Evolutionary conservation across 1,140 invertebrate genomes (phyloP).

Genomic region (Tetraneura akinire): DNA sequence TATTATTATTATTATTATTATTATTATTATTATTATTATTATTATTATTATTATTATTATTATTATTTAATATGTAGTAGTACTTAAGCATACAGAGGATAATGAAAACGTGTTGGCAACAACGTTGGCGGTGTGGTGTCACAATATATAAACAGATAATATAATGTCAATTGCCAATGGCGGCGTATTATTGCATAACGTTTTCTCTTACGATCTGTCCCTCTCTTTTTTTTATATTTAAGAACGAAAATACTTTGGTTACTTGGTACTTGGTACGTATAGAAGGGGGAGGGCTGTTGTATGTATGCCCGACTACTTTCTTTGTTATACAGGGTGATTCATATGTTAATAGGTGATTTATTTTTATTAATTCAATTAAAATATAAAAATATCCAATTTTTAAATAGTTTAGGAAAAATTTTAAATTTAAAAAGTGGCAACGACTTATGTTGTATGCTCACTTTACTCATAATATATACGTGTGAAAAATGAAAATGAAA

Average conservation of each 20-base stretch:
- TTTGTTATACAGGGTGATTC: constrained; percentile 23
- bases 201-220: constrained; percentile 40
- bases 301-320: constrained; percentile 17
- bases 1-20: too few relatives aligned
- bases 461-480: too few relatives aligned
- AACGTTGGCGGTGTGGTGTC: not conserved
- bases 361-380: too few relatives aligned
- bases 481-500: too few relatives aligned
- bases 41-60: constrained; percentile 8
- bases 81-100: not conserved
- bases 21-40: too few relatives aligned
- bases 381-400: too few relatives aligned
- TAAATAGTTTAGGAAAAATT: too few relatives aligned
- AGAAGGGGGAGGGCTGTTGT: constrained; percentile 29
- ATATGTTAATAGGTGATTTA: not conserved
- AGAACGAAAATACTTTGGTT: constrained; percentile 32
- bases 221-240: constrained; percentile 2
- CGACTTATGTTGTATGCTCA: too few relatives aligned
- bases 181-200: constrained; percentile 36
- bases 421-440: too few relatives aligned
- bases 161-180: constrained; percentile 41
- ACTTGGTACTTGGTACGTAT: too few relatives aligned
- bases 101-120: constrained; percentile 40
- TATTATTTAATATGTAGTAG: not conserved
- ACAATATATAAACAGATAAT: constrained; percentile 39